Evolutionary conservation across 2,113 vertebrate species (phyloP), one percentile per base, ranked within the genome.

Genomic region (Eurypyga helias): DNA sequence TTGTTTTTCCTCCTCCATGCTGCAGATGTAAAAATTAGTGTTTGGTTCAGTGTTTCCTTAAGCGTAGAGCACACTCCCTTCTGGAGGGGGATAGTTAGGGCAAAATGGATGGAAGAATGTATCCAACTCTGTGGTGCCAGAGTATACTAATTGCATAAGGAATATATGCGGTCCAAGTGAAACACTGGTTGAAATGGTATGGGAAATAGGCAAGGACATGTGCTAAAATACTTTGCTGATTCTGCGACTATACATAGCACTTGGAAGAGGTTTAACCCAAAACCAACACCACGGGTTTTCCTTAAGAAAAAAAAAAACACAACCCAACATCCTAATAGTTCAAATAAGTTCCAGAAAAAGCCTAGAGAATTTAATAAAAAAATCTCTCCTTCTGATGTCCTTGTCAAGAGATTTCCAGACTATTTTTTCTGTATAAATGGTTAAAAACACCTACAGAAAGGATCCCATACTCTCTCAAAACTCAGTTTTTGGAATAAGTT

Each of bases 91-190:
- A 23, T 3, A 29, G 29, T 55, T 24, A 19, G 34, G 23, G 58
- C 23, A 77, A 73, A 91, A 65, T 1, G 18, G 13, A 21, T 55
- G 17, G 19, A 61, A 41, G 49, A 28, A 13, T 2, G 7, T 8
- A 7, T 7, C 6, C 1, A 10, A n/a, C 13, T 12, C 29, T 28
- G 18, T 24, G 64, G 57, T 46, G 36, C 31, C 1, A 0, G 49
- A 49, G 36, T 8, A 18, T 13, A 31, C 5, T 7, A 4, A 78
- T 3, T 78, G 28, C 8, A 17, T 20, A 11, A 36, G 38, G 64
- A 72, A 51, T 24, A 21, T 2, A 18, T 5, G 12, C 10, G 13
- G 26, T 79, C 29, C 54, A 28, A 91, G 69, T 3, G 36, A 76
- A 90, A 78, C 51, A 18, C 23, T 17, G 33, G 13, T 46, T 38